Conservation (phyloP, 2,113 vertebrate genomes). For the Catagonus wagneri region DNA sequence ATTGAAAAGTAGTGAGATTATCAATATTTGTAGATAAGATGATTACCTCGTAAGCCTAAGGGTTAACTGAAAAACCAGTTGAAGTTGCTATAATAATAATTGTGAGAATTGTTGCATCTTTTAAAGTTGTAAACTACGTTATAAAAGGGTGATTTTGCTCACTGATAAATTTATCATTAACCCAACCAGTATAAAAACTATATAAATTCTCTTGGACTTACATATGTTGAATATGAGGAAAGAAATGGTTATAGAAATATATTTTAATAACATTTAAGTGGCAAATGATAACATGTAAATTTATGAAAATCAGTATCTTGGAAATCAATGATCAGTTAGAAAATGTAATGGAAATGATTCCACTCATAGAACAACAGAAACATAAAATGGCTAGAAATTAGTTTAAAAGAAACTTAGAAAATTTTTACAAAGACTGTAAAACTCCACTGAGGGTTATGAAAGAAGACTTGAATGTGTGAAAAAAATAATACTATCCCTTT, state of each 20-base stretch:
- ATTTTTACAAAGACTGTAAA: not conserved
- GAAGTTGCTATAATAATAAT: not conserved
- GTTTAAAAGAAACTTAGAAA: not conserved
- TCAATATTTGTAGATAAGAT: not conserved
- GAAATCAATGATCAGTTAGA: not conserved
- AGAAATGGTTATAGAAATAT: not conserved
- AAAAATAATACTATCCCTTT: not conserved
- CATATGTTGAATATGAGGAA: not conserved
- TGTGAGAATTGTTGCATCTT: not conserved
- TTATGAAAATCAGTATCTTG: not conserved
- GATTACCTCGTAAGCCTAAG: not conserved
- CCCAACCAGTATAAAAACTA: not conserved
- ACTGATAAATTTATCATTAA: constrained; percentile 6
- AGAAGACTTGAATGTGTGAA: not conserved
- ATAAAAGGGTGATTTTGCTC: not conserved
- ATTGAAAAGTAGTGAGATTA: not conserved
- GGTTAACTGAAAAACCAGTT: not conserved
- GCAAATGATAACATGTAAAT: not conserved
- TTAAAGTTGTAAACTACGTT: constrained; percentile 3
- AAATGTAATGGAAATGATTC: not conserved
- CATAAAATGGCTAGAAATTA: constrained; percentile 8
- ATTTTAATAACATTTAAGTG: not conserved
- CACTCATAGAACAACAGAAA: not conserved
- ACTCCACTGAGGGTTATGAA: not conserved
- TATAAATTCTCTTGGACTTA: not conserved